Conservation (phyloP, 2,797 vertebrate genomes). For the Danionella dracula region DNA sequence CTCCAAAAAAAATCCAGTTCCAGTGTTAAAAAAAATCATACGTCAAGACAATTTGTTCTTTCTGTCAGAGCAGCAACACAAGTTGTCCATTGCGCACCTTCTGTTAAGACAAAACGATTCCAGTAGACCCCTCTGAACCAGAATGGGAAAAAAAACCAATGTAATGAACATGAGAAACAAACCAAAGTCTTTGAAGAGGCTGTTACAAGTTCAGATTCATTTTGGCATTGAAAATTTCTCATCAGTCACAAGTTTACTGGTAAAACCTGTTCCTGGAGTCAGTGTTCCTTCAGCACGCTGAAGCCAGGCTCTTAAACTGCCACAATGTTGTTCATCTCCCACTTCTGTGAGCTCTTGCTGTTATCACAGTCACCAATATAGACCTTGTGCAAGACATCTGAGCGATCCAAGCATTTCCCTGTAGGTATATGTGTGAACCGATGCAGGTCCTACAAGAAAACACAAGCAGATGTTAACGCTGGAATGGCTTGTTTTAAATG, state of each 20-base stretch:
- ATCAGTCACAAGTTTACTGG: conserved; percentile 24
- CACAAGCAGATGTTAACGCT: background rate
- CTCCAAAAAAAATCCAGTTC: conserved; percentile 25
- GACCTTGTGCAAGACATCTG: conserved; percentile 89
- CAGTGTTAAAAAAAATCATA: conserved; percentile 38
- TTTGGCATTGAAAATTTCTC: conserved; percentile 15
- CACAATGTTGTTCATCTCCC: conserved; percentile 98
- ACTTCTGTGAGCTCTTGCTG: conserved; percentile 86
- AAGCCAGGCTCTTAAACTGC: conserved; percentile 72
- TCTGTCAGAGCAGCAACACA: conserved; percentile 20
- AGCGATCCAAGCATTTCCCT: conserved; percentile 83
- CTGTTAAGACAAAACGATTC: background rate
- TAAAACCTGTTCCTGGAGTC: conserved; percentile 30
- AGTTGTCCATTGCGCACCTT: conserved; percentile 20
- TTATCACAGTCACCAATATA: conserved; percentile 89
- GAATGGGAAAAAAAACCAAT: conserved; percentile 30
- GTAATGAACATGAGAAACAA: conserved; percentile 26
- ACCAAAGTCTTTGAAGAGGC: conserved; percentile 37
- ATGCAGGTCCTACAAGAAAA: conserved; percentile 76
- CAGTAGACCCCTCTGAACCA: conserved; percentile 30
- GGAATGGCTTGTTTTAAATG: no score
- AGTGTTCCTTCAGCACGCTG: background rate
- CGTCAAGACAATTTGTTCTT: conserved; percentile 1
- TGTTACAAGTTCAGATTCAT: conserved; percentile 16
- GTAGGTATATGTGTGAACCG: conserved; percentile 85